These are phyloP conservation scores for Remorina albescens DNA, from an alignment of 2,797 vertebrate genomes.

Conservation along the genomic window DNA sequence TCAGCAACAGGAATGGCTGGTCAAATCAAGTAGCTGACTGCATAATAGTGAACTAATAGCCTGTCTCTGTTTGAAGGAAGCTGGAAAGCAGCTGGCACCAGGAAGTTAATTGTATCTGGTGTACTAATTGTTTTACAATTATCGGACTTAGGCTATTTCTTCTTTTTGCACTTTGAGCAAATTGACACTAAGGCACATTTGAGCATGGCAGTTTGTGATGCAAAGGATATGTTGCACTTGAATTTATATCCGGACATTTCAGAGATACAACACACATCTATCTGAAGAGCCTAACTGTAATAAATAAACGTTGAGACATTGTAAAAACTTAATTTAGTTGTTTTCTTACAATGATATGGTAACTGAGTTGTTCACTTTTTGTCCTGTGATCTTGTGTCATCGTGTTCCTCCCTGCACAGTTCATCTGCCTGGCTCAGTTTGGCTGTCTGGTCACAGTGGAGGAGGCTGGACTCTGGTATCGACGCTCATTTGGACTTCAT, in stretches of 20 bases:
- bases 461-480: conserved; percentile 13
- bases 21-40: conserved; percentile 46
- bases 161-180: conserved; percentile 11
- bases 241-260: background rate
- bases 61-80: conserved; percentile 28
- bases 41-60: conserved; percentile 34
- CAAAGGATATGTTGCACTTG: background rate
- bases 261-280: background rate
- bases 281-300: background rate
- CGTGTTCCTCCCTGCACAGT: background rate
- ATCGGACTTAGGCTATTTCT: conserved; percentile 13
- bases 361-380: conserved; percentile 4
- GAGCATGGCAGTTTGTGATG: background rate
- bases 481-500: conserved; percentile 37
- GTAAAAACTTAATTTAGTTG: background rate
- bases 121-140: conserved; percentile 29
- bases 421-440: background rate
- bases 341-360: background rate
- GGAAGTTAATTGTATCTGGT: conserved; percentile 33
- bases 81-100: conserved; percentile 22
- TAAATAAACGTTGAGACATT: background rate
- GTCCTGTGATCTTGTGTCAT: background rate
- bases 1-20: conserved; percentile 26
- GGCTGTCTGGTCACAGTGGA: conserved; percentile 19
- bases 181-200: background rate